These are phyloP conservation scores for Agapornis canus DNA, from an alignment of 2,797 vertebrate genomes.

Conservation along the genomic window DNA sequence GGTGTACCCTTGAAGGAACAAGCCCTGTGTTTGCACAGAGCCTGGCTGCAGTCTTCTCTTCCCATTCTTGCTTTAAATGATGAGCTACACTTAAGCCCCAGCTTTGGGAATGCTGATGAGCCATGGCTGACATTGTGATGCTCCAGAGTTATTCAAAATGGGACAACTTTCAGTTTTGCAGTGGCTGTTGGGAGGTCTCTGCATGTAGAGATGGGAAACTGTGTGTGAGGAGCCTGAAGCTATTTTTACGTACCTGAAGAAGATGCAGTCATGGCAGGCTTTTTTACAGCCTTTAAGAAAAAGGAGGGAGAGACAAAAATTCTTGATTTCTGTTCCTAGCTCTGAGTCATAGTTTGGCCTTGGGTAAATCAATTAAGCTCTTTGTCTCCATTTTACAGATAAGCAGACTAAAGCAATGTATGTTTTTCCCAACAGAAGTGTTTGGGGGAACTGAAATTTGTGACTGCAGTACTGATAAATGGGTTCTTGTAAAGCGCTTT, in stretches of 20 bases:
- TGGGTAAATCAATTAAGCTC: slow-evolving; percentile 19
- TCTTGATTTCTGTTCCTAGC: slow-evolving; percentile 23
- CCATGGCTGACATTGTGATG: background rate
- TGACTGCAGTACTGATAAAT: background rate
- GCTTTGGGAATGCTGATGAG: background rate
- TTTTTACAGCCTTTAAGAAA: background rate
- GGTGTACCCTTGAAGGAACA: background rate
- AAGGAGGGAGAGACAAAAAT: slow-evolving; percentile 9
- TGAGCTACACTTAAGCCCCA: background rate
- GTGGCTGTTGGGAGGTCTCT: background rate
- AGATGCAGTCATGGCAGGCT: background rate
- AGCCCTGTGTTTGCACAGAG: background rate
- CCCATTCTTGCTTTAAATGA: background rate
- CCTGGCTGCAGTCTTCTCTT: background rate
- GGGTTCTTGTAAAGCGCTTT: background rate
- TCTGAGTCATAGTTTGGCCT: slow-evolving; percentile 45
- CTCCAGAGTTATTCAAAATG: background rate
- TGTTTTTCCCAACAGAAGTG: background rate
- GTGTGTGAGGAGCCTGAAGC: background rate
- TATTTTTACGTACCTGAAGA: slow-evolving; percentile 33
- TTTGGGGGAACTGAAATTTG: slow-evolving; percentile 2
- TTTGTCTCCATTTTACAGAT: slow-evolving; percentile 47
- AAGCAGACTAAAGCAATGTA: background rate
- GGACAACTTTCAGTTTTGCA: background rate
- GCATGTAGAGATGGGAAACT: background rate